Evolutionary conservation across 2,797 vertebrate genomes (phyloP), one percentile per base, ranked within the genome.

Genomic region (Linurgus olivaceus): DNA sequence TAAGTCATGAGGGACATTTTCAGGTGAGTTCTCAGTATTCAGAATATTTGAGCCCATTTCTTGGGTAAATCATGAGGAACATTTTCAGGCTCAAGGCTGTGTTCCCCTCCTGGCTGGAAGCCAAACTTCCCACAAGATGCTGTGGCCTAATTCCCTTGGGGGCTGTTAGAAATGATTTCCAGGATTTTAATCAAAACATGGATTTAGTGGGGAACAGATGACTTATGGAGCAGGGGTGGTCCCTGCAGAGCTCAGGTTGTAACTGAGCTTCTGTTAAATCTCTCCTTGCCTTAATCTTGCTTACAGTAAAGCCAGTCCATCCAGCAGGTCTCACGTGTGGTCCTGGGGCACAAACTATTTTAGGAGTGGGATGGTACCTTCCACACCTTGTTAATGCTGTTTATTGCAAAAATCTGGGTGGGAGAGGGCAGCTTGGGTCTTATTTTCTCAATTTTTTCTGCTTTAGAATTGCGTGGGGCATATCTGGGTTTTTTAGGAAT

Each of bases 141-240:
- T 77, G 86, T 5, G 4, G 73, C 33, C 73, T 17, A 58, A 79
- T 65, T 82, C 94, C 20, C 92, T 52, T 15, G 33, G 83, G 92
- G 47, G 76, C 65, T 9, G 1, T 93, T 88, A 52, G 4, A 72
- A 82, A 88, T 82, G 10, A 93, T 85, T 93, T 86, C 79, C 93
- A 92, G 24, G 47, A 3, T 88, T 82, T 92, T 58, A 90, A 88
- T 95, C 87, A 70, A 80, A 88, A 86, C 75, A 19, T 51, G 26
- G 40, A 24, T 89, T 90, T 66, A 73, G 92, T 84, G 91, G 57
- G 88, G 92, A 95, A 94, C 88, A 95, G 86, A 63, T 96, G 96
- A 76, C 70, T 88, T 96, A 51, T 24, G 84, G 82, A 88, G 74
- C 8, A 13, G 10, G 74, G 93, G 85, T 96, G 96, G 95, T 92